Conservation (phyloP, 2,888 invertebrate genomes). For the Acrobasis consociella region DNA sequence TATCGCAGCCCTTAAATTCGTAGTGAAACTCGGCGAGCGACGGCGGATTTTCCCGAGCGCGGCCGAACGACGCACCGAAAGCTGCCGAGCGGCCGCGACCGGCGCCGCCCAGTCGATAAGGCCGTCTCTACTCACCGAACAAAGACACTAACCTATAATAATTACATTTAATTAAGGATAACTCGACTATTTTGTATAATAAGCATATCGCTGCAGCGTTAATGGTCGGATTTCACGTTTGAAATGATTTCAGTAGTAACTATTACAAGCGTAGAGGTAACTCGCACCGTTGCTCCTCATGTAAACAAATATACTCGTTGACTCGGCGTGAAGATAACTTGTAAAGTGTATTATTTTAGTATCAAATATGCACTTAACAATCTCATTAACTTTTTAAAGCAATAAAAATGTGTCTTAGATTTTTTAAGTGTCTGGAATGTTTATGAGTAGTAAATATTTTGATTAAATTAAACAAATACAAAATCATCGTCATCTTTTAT, state of each 20-base stretch:
- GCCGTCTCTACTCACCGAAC: slow-evolving; percentile 78
- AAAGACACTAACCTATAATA: slow-evolving; percentile 82
- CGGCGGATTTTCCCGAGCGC: slow-evolving; percentile 55
- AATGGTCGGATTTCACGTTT: slow-evolving; percentile 48
- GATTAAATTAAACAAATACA: neutral
- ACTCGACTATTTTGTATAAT: slow-evolving; percentile 70
- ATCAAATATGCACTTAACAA: neutral
- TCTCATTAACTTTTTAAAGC: neutral
- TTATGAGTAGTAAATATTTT: neutral
- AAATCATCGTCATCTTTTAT: too few relatives aligned
- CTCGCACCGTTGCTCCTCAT: slow-evolving; percentile 2
- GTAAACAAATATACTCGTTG: slow-evolving; percentile 15
- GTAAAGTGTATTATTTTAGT: neutral
- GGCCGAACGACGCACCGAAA: slow-evolving; percentile 58
- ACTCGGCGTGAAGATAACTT: too few relatives aligned
- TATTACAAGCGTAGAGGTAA: neutral
- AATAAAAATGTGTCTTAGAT: neutral
- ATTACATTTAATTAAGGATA: slow-evolving; percentile 80
- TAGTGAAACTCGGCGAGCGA: slow-evolving; percentile 57
- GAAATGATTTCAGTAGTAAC: slow-evolving; percentile 36
- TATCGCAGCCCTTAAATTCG: slow-evolving; percentile 79
- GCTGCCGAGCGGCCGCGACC: slow-evolving; percentile 64
- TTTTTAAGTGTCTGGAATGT: neutral
- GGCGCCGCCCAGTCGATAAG: slow-evolving; percentile 83
- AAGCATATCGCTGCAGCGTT: slow-evolving; percentile 61